Conservation (phyloP, 2,888 invertebrate species). For the Ryuthela nishihirai region DNA sequence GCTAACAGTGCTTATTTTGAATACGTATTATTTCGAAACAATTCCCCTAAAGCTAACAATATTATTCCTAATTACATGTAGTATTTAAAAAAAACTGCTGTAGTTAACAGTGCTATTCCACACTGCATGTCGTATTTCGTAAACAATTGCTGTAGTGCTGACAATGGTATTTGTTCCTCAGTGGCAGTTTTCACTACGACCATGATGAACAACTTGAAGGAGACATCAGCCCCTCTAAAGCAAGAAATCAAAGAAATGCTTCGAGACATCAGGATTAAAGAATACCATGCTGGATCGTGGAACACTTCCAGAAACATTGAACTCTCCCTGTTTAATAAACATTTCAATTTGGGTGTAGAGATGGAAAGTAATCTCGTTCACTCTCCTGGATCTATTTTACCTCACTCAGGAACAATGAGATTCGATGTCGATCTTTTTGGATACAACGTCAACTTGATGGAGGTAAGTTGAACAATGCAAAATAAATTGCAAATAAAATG, state of each 20-base stretch:
- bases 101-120: too few species aligned
- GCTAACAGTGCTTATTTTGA: too few species aligned
- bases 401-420: constrained; percentile 71
- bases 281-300: constrained; percentile 78
- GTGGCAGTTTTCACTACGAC: constrained; percentile 90
- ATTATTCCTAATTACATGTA: too few species aligned
- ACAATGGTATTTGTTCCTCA: too few species aligned
- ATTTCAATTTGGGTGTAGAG: constrained; percentile 76
- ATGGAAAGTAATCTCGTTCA: constrained; percentile 81
- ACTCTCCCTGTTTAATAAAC: constrained; percentile 76
- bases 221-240: constrained; percentile 60
- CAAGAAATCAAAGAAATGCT: constrained; percentile 80
- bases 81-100: too few species aligned
- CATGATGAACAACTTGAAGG: constrained; percentile 72
- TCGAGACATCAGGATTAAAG: constrained; percentile 70
- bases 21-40: too few species aligned
- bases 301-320: constrained; percentile 92
- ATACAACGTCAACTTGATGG: constrained; percentile 78
- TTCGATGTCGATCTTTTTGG: constrained; percentile 82
- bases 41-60: too few species aligned
- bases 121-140: too few species aligned
- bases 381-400: constrained; percentile 66
- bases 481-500: not conserved
- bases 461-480: constrained; percentile 53
- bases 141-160: too few species aligned